A percentile compares a stretch with the other conserved stretches of the same genome.
phyloP scores from a whole-genome alignment of 2,797 vertebrate genomes.

The Poeciliopsis turneri region DNA sequence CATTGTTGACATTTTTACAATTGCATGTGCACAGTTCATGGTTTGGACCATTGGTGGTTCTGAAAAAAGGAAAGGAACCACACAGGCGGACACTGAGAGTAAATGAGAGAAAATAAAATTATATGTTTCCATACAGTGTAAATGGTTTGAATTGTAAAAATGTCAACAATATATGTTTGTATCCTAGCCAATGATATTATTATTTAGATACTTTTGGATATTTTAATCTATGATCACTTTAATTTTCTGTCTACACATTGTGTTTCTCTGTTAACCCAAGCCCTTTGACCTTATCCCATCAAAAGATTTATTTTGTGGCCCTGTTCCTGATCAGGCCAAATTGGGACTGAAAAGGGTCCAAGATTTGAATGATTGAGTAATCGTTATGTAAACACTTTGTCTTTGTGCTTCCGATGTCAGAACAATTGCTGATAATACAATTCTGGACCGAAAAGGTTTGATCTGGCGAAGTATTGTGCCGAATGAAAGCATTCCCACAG shows the following conservation, averaged over 20 bases:
- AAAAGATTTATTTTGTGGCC: conserved; percentile 47
- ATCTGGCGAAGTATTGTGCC: conserved; percentile 32
- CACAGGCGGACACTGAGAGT: no score
- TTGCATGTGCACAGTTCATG: no score
- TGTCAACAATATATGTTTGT: background rate
- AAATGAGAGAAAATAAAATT: no score
- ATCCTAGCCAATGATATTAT: conserved; percentile 9
- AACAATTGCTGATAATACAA: conserved; percentile 68
- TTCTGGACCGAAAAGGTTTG: conserved; percentile 37
- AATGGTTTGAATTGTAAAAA: background rate
- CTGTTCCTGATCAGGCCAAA: conserved; percentile 50
- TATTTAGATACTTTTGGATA: conserved; percentile 31
- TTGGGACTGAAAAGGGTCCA: conserved; percentile 32
- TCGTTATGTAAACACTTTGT: conserved; percentile 67
- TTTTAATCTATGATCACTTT: conserved; percentile 36
- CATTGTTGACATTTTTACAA: no score
- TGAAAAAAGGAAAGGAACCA: no score
- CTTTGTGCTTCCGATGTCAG: conserved; percentile 49
- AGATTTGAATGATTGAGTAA: conserved; percentile 38
- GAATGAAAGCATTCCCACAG: conserved; percentile 44
- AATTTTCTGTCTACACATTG: conserved; percentile 12
- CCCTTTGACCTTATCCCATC: conserved; percentile 26
- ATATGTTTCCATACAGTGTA: background rate
- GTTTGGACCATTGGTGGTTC: no score
- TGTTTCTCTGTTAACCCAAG: conserved; percentile 47